Conservation (phyloP, 2,113 vertebrate species). For the Scalopus aquaticus region DNA sequence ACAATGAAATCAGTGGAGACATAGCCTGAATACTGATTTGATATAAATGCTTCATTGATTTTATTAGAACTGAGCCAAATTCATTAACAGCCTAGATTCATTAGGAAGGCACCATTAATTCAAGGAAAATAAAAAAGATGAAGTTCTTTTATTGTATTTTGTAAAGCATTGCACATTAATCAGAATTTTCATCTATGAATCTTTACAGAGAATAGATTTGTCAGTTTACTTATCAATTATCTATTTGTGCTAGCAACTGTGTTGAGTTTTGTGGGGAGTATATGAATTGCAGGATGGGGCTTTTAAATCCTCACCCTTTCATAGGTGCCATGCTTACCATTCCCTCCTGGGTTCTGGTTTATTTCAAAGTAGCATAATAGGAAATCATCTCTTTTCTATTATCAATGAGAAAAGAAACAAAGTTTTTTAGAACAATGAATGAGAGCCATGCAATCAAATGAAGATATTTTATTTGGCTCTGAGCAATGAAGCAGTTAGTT, state of each 20-base stretch:
- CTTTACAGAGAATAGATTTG: slow-evolving; percentile 51
- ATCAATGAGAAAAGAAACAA: background rate
- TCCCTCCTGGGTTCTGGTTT: background rate
- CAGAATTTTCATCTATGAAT: slow-evolving; percentile 58
- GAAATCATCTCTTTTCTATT: background rate
- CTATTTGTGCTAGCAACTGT: background rate
- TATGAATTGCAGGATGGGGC: background rate
- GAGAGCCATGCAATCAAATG: background rate
- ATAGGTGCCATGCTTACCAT: background rate
- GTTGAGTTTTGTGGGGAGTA: background rate
- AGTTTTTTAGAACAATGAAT: background rate
- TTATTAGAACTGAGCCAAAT: slow-evolving; percentile 62
- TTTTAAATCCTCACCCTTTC: background rate
- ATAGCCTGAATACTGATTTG: slow-evolving; percentile 62
- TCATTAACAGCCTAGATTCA: slow-evolving; percentile 70
- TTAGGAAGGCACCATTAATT: slow-evolving; percentile 72
- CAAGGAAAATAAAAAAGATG: slow-evolving; percentile 64
- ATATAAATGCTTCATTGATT: slow-evolving; percentile 71
- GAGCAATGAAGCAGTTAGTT: background rate
- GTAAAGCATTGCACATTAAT: slow-evolving; percentile 59
- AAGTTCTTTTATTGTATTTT: slow-evolving; percentile 60
- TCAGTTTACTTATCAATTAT: slow-evolving; percentile 56
- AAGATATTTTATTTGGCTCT: background rate
- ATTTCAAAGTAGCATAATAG: background rate
- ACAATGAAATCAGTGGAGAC: slow-evolving; percentile 35